Conservation (phyloP, 2,888 invertebrate species). For the Thalpophila matura region DNA sequence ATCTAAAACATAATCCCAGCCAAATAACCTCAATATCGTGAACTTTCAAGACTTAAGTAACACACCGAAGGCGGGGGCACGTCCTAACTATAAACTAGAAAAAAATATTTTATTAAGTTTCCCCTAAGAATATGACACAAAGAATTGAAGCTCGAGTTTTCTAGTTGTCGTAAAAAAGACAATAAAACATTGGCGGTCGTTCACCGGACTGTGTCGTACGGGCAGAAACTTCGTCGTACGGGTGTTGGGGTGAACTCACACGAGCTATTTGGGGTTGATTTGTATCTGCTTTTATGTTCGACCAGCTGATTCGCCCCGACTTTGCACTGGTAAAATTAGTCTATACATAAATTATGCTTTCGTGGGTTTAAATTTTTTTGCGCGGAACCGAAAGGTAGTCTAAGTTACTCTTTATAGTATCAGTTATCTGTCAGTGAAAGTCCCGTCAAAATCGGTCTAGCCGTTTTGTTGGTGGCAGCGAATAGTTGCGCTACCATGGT, state of each 20-base stretch:
- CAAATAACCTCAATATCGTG: constrained; percentile 28
- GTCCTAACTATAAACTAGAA: constrained; percentile 62
- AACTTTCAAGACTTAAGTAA: constrained; percentile 49
- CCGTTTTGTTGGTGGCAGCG: no score
- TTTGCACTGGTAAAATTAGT: no score
- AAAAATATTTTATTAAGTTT: constrained; percentile 65
- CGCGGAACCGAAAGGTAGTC: no score
- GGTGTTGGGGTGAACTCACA: constrained; percentile 39
- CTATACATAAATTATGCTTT: no score
- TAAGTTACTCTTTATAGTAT: no score
- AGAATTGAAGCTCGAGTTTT: constrained; percentile 57
- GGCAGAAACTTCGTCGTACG: constrained; percentile 53
- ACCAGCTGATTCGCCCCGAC: no score
- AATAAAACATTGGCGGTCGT: constrained; percentile 61
- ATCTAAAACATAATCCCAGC: constrained; percentile 18
- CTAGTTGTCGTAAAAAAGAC: constrained; percentile 65
- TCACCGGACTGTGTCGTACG: constrained; percentile 53
- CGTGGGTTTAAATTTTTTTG: no score
- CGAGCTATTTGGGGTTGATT: constrained; percentile 8
- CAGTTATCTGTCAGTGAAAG: no score
- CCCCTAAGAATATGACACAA: constrained; percentile 64
- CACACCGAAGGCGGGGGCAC: constrained; percentile 44
- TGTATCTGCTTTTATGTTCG: background rate
- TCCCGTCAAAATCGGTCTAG: no score
- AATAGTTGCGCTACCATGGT: no score